Conservation (phyloP, 1,140 invertebrate genomes). For the Bactericera cockerelli region DNA sequence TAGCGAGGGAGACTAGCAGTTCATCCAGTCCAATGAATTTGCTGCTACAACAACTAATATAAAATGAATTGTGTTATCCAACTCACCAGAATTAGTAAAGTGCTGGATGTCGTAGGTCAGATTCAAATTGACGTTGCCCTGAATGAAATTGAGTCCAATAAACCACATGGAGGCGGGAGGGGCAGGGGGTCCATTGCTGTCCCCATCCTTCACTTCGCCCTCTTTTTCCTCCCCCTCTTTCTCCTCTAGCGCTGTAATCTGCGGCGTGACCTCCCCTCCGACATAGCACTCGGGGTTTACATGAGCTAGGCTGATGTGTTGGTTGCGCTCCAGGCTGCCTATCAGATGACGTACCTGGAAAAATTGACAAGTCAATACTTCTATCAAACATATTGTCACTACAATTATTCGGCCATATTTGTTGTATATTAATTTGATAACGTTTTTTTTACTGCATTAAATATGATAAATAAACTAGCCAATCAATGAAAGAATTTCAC, state of each 20-base stretch:
- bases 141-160: conserved; percentile 83
- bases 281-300: conserved; percentile 81
- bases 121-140: conserved; percentile 76
- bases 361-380: too few relatives aligned
- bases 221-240: conserved; percentile 13
- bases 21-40: too few relatives aligned
- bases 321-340: conserved; percentile 80
- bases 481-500: too few relatives aligned
- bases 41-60: too few relatives aligned
- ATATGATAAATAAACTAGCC: too few relatives aligned
- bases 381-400: too few relatives aligned
- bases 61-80: too few relatives aligned
- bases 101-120: conserved; percentile 80
- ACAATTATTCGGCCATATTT: too few relatives aligned
- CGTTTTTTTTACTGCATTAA: too few relatives aligned
- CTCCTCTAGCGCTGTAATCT: background rate
- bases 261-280: background rate
- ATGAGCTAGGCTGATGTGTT: conserved; percentile 78
- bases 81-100: conserved; percentile 60
- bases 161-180: conserved; percentile 72
- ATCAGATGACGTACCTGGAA: conserved; percentile 86
- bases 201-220: conserved; percentile 32
- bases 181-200: conserved; percentile 26
- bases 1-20: too few relatives aligned
- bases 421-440: too few relatives aligned